Evolutionary conservation across 2,888 invertebrate genomes (phyloP).

Genomic region (Brachypalpus laphriformis): DNA sequence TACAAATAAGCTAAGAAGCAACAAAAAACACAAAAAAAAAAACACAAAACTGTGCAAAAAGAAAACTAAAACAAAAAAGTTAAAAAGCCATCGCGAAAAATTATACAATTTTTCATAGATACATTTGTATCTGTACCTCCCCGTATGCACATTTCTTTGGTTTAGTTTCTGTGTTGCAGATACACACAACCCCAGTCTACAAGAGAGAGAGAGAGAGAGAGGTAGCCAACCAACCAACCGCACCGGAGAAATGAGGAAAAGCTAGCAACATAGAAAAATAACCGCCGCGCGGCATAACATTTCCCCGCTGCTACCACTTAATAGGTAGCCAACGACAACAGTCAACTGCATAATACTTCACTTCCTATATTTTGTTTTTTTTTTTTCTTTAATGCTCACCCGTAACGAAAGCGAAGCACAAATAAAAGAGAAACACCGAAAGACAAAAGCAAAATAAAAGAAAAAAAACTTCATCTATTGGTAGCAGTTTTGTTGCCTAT

Average conservation of each 20-base stretch:
- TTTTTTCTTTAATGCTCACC: slow-evolving; percentile 39
- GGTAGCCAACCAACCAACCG: slow-evolving; percentile 35
- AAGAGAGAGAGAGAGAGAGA: slow-evolving; percentile 34
- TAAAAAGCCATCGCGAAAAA: slow-evolving; percentile 63
- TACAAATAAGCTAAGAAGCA: slow-evolving; percentile 43
- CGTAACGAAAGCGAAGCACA: slow-evolving; percentile 73
- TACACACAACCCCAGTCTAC: slow-evolving; percentile 39
- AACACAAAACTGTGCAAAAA: too few species aligned
- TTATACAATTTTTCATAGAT: slow-evolving; percentile 68
- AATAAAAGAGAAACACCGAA: slow-evolving; percentile 68
- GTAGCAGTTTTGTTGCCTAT: slow-evolving; percentile 37
- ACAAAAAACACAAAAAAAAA: slow-evolving; percentile 36
- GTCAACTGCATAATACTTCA: slow-evolving; percentile 73
- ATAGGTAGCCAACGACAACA: slow-evolving; percentile 43
- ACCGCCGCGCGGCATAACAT: slow-evolving; percentile 55
- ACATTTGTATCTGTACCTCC: slow-evolving; percentile 52
- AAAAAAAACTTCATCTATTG: slow-evolving; percentile 43
- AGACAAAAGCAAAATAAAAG: slow-evolving; percentile 63
- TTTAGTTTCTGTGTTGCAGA: slow-evolving; percentile 61
- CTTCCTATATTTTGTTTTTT: slow-evolving; percentile 68
- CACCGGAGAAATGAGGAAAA: slow-evolving; percentile 70
- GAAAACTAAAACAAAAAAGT: slow-evolving; percentile 63
- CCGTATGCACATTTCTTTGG: slow-evolving; percentile 61
- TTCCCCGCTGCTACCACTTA: slow-evolving; percentile 48
- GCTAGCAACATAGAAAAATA: slow-evolving; percentile 63